A percentile compares a stretch with the other conserved stretches of the same genome.
Conservation (phyloP, 2,113 vertebrate species). For the Elanus axillaris region DNA sequence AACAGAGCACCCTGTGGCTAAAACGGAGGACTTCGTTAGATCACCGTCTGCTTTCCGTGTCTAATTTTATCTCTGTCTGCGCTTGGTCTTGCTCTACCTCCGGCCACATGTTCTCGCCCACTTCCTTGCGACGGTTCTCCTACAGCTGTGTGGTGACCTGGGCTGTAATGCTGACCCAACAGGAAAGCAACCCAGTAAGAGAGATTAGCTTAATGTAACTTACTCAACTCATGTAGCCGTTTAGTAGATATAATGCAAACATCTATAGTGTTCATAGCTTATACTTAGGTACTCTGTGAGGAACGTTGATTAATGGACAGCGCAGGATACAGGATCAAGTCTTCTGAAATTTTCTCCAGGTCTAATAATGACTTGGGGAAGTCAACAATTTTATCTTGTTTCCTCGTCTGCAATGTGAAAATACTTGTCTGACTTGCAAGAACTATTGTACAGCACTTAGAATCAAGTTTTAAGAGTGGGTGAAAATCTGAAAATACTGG, state of each 20-base stretch:
- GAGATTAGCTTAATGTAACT: not conserved
- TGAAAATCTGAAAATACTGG: not conserved
- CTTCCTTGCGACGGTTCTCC: slow-evolving; percentile 34
- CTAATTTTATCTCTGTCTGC: slow-evolving; percentile 29
- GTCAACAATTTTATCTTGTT: not conserved
- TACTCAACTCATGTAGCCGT: not conserved
- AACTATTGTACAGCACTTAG: not conserved
- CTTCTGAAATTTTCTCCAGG: not conserved
- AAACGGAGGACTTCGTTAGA: not conserved
- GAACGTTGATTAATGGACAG: not conserved
- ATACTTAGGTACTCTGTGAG: not conserved
- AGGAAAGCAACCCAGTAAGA: slow-evolving; percentile 5
- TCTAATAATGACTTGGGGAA: not conserved
- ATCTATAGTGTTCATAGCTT: not conserved
- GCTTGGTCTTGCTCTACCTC: slow-evolving; percentile 12
- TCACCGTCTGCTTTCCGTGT: not conserved
- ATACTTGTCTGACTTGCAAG: not conserved
- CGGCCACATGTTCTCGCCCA: slow-evolving; percentile 6
- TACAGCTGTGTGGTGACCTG: slow-evolving; percentile 29
- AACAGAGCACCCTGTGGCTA: not conserved
- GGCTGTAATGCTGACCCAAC: not conserved
- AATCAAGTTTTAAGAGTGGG: not conserved
- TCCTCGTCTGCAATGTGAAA: not conserved
- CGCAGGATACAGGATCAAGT: not conserved
- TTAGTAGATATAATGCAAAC: not conserved